A percentile compares a stretch with the other conserved stretches of the same genome.
These are phyloP conservation scores for Channallabes apus DNA, from an alignment of 2,797 vertebrate species.

Conservation along the genomic window DNA sequence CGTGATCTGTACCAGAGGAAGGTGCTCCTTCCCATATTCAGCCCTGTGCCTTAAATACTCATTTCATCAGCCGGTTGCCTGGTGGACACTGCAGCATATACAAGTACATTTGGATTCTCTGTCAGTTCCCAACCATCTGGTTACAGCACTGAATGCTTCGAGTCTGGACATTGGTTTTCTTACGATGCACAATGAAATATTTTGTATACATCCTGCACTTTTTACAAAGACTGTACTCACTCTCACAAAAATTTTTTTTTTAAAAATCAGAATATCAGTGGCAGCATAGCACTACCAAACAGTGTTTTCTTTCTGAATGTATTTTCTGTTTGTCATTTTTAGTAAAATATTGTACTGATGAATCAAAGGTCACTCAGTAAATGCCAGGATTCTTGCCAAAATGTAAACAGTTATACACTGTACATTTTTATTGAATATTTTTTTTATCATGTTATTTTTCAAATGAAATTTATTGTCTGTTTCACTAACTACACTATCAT, in stretches of 20 bases:
- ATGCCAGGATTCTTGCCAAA: slow-evolving; percentile 43
- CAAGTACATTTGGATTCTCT: neutral
- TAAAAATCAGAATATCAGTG: too few relatives aligned
- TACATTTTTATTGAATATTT: neutral
- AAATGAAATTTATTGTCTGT: neutral
- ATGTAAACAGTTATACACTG: neutral
- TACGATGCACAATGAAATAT: neutral
- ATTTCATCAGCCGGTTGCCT: neutral
- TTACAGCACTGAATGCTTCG: slow-evolving; percentile 6
- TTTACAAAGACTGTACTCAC: slow-evolving; percentile 3
- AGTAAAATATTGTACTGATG: neutral
- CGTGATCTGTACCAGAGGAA: slow-evolving; percentile 44
- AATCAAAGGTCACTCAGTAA: slow-evolving; percentile 35
- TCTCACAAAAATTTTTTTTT: too few relatives aligned
- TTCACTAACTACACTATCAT: neutral
- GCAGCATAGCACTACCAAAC: slow-evolving; percentile 39
- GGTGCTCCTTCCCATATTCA: slow-evolving; percentile 30
- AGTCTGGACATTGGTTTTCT: slow-evolving; percentile 6
- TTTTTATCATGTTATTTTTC: neutral
- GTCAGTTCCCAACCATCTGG: slow-evolving; percentile 5
- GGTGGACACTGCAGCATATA: neutral
- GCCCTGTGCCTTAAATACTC: slow-evolving; percentile 26
- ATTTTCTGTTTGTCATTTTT: slow-evolving; percentile 7
- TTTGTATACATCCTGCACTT: neutral
- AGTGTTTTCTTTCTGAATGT: slow-evolving; percentile 42